Base-by-base conservation (phyloP, 1,140 invertebrate species). In the Conopomorpha cramerella region DNA sequence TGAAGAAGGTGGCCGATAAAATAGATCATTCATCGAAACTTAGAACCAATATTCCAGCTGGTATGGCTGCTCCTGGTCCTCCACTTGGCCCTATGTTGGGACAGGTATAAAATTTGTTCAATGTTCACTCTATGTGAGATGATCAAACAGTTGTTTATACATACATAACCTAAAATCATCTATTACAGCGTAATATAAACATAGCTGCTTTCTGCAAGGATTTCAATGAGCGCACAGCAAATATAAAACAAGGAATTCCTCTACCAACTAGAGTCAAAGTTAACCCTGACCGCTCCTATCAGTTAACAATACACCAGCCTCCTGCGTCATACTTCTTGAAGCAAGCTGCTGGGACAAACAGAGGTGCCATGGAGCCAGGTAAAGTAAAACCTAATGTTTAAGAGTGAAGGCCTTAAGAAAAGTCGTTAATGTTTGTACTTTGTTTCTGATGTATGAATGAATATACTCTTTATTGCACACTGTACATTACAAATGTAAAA, bases 171-270 rank as follows among this genome's bases (percentile, higher is more conserved):
- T n/a, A n/a, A n/a, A n/a, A n/a, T n/a, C n/a, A n/a, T n/a, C n/a
- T n/a, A n/a, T 80, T 71, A 11, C 60, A 98, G 92, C 85, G 94
- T 58, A 93, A 94, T 28, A 87, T 99, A 17, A 98, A 99, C 62
- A 97, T 99, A 52, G 88, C 90, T 30, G 85, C 87, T 31, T 99
- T 99, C 79, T 96, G 94, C 59, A 99, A 99, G 80, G 97, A 99
- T 49, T 99, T 99, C 51, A 99, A 99, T 79, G 89, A 93, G 54
- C 87, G 82, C 62, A 99, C 97, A 1, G 90, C 88, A 38, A 83
- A 97, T 51, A 90, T 96, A 14, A 98, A 95, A 67, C 86, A 89
- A 65, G 97, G 96, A 12, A 88, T 96, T 42, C 95, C 95, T 7
- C 51, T 99, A 31, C 95, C 95, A 1, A 87, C 85, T 38, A 81